Base-by-base conservation (phyloP, 2,797 vertebrate genomes). In the Anniella stebbinsi region DNA sequence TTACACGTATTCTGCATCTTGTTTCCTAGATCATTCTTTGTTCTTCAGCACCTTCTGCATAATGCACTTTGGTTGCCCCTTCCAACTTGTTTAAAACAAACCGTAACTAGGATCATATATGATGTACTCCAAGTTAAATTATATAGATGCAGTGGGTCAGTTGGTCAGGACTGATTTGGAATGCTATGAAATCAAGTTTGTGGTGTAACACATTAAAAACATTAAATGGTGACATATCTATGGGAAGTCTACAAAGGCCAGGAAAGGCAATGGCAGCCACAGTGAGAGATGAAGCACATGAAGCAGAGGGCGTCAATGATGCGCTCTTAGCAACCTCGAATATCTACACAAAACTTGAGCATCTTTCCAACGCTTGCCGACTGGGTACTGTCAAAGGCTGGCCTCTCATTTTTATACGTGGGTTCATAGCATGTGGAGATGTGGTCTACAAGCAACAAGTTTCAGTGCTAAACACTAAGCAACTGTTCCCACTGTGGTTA, bases 311-410 rank as follows among this genome's bases (percentile, higher is more conserved):
- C 93, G 94, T 96, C 93, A 93, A 23, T 92, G 92, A 97, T 94
- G 93, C 93, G 93, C 94, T 96, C 93, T 93, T 90, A 93, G 92
- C 90, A 96, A 97, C 94, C 97, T 96, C 94, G 95, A 95, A 93
- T 91, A 96, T 93, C 96, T 92, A 93, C 93, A 78, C 84, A 91
- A 84, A 80, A 91, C 92, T 66, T n/a, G 33, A 84, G 90, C 94
- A 85, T 93, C 93, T 93, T 96, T 95, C 94, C 93, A 90, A 18
- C 69, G 86, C 6, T 89, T 94, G 88, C 73, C 92, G 90, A 91
- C 88, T 91, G 84, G 0, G 0, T 92, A 89, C 91, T 88, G 92
- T 94, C 91, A 82, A 90, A 92, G 45, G 78, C 92, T 93, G 93
- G 92, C 92, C 91, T 95, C 93, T 88, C 84, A 91, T 94, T 92